phyloP scores from a whole-genome alignment of 2,113 vertebrate genomes.

The Labrus mixtus region DNA sequence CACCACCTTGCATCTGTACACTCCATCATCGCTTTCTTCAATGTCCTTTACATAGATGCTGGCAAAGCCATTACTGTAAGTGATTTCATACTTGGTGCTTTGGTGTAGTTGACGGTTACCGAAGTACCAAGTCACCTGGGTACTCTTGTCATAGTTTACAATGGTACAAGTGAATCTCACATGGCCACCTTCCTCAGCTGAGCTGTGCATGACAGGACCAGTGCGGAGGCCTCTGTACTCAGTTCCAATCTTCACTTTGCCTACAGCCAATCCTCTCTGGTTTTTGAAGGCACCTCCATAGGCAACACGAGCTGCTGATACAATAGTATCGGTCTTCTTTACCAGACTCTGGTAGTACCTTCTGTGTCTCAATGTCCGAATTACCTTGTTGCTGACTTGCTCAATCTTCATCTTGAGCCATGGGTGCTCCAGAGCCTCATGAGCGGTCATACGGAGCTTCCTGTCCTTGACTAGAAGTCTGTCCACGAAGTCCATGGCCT shows the following conservation, averaged over 20 bases:
- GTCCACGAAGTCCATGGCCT: slow-evolving; percentile 97
- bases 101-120: slow-evolving; percentile 92
- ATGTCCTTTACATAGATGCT: slow-evolving; percentile 97
- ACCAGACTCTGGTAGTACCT: slow-evolving; percentile 94
- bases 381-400: slow-evolving; percentile 90
- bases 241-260: slow-evolving; percentile 95
- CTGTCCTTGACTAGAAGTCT: slow-evolving; percentile 93
- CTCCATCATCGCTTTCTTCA: slow-evolving; percentile 92
- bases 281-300: slow-evolving; percentile 93
- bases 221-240: slow-evolving; percentile 91
- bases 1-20: slow-evolving; percentile 94
- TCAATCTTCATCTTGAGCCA: slow-evolving; percentile 96
- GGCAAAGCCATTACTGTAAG: slow-evolving; percentile 91
- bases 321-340: slow-evolving; percentile 92
- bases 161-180: slow-evolving; percentile 92
- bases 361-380: slow-evolving; percentile 95
- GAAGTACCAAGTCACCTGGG: slow-evolving; percentile 95
- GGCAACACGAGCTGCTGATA: slow-evolving; percentile 92
- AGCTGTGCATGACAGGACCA: slow-evolving; percentile 92
- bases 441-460: slow-evolving; percentile 95
- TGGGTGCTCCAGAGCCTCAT: slow-evolving; percentile 92
- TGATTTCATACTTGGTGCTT: slow-evolving; percentile 95
- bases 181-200: slow-evolving; percentile 92
- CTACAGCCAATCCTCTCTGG: slow-evolving; percentile 90
- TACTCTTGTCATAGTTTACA: slow-evolving; percentile 92